Base-by-base conservation (phyloP, 2,797 vertebrate genomes). In the Petrocephalus schoutedeni region DNA sequence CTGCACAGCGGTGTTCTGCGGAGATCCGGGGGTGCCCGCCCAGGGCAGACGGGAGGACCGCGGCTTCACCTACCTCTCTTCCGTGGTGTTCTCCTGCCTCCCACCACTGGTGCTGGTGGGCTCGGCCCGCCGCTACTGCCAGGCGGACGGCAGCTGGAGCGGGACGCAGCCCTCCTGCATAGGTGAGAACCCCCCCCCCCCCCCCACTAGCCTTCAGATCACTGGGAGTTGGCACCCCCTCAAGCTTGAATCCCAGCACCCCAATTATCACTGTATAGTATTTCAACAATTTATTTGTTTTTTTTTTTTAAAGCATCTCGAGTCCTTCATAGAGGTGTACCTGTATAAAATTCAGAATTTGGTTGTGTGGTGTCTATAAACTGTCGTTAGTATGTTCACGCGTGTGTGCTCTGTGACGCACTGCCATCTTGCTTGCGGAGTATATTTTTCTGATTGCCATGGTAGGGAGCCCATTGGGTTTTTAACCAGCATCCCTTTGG, bases 81-180 rank as follows among this genome's bases (percentile, higher is more conserved):
- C 97, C 0, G 96, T 99, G 86, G 98, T 97, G 67, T 99, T 97
- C 94, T 97, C 97, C 90, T 99, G 98, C 92, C 93, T 94, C 16
- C 91, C 96, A 0, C 97, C 98, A 0, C 95, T 98, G 0, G 91
- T 99, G 89, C 94, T 99, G 83, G 98, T 99, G 91, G 98, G 98
- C 0, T 99, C 98, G 0, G 94, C 96, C 0, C 94, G 97, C 58
- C 95, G 98, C 88, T 99, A 98, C 91, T 99, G 98, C 93, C 98
- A 99, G 89, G 97, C 98, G 0, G 98, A 99, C 2, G 98, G 98
- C 89, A 96, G 94, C 0, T 99, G 98, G 98, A 99, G 98, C 4
- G 98, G 98, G 21, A 98, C 96, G 0, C 98, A 99, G 90, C 98
- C 98, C 61, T 99, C 97, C 92, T 99, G 98, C 91, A 99, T 99